Evolutionary conservation across 2,888 invertebrate species (phyloP).

Genomic region (Drosophila algonquin): DNA sequence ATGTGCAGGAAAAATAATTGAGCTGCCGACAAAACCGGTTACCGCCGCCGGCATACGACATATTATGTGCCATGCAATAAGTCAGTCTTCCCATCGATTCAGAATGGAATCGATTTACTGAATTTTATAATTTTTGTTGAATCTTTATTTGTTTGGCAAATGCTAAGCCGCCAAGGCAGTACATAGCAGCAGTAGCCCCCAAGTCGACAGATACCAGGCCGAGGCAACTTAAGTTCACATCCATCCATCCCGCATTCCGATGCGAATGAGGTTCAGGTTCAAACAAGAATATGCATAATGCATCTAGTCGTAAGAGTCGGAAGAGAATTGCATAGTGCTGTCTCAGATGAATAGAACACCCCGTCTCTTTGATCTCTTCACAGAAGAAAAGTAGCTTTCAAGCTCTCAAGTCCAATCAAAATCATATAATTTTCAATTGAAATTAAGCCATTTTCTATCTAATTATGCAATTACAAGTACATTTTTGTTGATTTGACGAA

Average conservation of each 20-base stretch:
- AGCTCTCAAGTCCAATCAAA: conserved; percentile 29
- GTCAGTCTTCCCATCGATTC: conserved; percentile 5
- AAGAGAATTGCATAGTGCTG: conserved; percentile 37
- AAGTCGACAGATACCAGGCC: not conserved
- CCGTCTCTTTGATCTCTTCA: conserved; percentile 13
- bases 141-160: conserved; percentile 3
- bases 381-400: conserved; percentile 1
- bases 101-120: conserved; percentile 19
- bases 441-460: not conserved
- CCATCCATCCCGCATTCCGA: conserved; percentile 24
- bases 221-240: conserved; percentile 8
- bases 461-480: not conserved
- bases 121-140: conserved; percentile 13
- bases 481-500: not conserved
- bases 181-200: not conserved
- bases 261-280: conserved; percentile 22
- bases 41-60: conserved; percentile 1
- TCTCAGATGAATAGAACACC: conserved; percentile 25
- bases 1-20: conserved; percentile 23
- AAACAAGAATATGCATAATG: conserved; percentile 4
- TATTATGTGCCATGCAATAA: not conserved
- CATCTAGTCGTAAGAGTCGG: conserved; percentile 12
- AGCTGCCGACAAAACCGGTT: conserved; percentile 32
- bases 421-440: not conserved
- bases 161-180: not conserved